phyloP scores from a whole-genome alignment of 2,797 vertebrate genomes.

The Enteromius fasciolatus region DNA sequence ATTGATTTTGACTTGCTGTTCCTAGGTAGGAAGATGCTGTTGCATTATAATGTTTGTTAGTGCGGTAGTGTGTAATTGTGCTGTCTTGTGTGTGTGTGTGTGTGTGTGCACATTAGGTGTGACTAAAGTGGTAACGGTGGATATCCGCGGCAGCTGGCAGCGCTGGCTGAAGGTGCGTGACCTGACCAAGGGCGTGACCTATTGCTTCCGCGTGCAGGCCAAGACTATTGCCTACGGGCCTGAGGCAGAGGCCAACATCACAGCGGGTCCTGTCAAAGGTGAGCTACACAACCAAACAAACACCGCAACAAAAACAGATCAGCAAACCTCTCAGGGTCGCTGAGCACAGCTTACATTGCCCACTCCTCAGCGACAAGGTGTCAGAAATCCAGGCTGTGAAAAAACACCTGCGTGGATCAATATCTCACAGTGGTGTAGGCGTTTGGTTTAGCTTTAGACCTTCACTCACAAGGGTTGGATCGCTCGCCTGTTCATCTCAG shows the following conservation, averaged over 20 bases:
- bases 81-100: constrained; percentile 38
- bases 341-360: constrained; percentile 35
- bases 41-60: background rate
- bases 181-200: constrained; percentile 86
- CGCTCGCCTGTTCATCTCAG: background rate
- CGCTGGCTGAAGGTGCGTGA: constrained; percentile 94
- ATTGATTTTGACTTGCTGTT: constrained; percentile 4
- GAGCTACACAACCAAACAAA: constrained; percentile 37
- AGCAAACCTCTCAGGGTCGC: background rate
- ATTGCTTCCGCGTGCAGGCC: constrained; percentile 90
- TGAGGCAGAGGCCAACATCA: constrained; percentile 86
- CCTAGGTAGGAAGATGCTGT: background rate
- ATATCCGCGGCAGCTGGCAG: constrained; percentile 91
- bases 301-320: constrained; percentile 42
- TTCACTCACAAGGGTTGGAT: background rate
- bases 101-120: constrained; percentile 78
- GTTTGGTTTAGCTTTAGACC: constrained; percentile 22
- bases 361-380: constrained; percentile 31
- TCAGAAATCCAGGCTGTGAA: constrained; percentile 41
- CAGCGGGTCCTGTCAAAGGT: constrained; percentile 90
- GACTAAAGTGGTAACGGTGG: constrained; percentile 94
- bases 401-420: constrained; percentile 54
- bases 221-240: constrained; percentile 89
- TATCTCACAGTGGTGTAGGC: constrained; percentile 47
- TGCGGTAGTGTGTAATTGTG: background rate